Base-by-base conservation (phyloP, 1,140 invertebrate species). In the Tetragonula clypearis region DNA sequence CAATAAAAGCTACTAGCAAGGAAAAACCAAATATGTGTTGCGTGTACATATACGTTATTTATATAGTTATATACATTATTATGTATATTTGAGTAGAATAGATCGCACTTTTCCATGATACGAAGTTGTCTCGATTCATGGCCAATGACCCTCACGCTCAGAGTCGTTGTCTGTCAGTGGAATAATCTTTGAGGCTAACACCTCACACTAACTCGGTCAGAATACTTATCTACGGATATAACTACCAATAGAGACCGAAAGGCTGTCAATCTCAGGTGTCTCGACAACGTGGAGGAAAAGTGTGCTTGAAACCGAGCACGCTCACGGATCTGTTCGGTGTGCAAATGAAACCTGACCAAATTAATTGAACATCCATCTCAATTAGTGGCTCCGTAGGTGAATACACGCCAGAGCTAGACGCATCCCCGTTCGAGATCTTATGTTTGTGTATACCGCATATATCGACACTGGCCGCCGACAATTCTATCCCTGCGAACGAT, bases 311-410 rank as follows among this genome's bases (percentile, higher is more conserved):
- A 11, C 66, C 53, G 56, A 26, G 5, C 21, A 56, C 15, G 58
- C 65, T 49, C 62, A 69, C 0, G 6, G 60, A 23, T 41, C 78
- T 66, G 53, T 30, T 21, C 74, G 23, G 73, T 72, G 82, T 79
- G 85, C 80, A 86, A 92, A 92, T 91, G 91, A 92, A 92, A 89
- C 88, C 88, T 84, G 84, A 72, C 73, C 83, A 90, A 92, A 90
- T 91, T 87, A 91, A 91, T 90, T 79, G 89, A 90, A 91, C 88
- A 92, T 93, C 90, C 85, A 92, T 93, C 92, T 92, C 90, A 92
- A 92, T 93, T 93, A 93, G 55, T 30, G 3, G 73, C 84, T 73
- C 74, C 74, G 84, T 91, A 86, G 80, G 85, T 81, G 90, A 88
- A 88, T 84, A 79, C 88, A 82, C 72, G 82, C 76, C 82, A 41